phyloP scores from a whole-genome alignment of 2,797 vertebrate species.

The Parauchenoglanis punctatus region DNA sequence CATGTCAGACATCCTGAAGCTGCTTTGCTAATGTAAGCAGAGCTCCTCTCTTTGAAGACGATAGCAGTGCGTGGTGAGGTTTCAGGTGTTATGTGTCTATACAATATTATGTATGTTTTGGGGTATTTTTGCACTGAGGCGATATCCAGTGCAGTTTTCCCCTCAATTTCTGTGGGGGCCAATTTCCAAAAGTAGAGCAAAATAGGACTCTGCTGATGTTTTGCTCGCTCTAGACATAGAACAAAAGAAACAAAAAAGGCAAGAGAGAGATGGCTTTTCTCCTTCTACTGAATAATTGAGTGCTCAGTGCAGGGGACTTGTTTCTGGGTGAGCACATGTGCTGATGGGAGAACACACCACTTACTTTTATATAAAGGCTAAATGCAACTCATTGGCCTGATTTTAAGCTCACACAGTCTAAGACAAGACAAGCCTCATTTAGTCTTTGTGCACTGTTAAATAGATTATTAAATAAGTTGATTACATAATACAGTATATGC shows the following conservation, averaged over 20 bases:
- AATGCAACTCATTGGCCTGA: constrained; percentile 44
- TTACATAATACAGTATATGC: not conserved
- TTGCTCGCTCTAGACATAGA: constrained; percentile 39
- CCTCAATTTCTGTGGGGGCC: constrained; percentile 14
- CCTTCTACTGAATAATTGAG: constrained; percentile 72
- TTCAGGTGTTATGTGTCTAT: constrained; percentile 24
- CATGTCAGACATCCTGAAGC: constrained; percentile 61
- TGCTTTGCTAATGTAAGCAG: constrained; percentile 61
- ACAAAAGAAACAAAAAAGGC: constrained; percentile 39
- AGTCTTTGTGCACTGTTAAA: constrained; percentile 32
- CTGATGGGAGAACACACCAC: constrained; percentile 46
- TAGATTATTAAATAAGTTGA: not conserved
- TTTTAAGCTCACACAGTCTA: constrained; percentile 43
- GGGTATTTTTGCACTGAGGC: not conserved
- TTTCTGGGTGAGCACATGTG: constrained; percentile 51
- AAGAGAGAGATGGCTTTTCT: constrained; percentile 35
- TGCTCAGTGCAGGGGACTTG: constrained; percentile 67
- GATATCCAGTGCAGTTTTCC: constrained; percentile 6
- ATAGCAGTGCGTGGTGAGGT: constrained; percentile 39
- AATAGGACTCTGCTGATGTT: constrained; percentile 43
- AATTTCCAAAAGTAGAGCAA: constrained; percentile 28
- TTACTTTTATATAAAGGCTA: constrained; percentile 41
- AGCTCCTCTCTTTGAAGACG: constrained; percentile 53
- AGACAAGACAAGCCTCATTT: constrained; percentile 16
- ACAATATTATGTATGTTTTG: constrained; percentile 20